phyloP scores from a whole-genome alignment of 2,888 invertebrate genomes.

The Scelioninae gen. 1 region DNA sequence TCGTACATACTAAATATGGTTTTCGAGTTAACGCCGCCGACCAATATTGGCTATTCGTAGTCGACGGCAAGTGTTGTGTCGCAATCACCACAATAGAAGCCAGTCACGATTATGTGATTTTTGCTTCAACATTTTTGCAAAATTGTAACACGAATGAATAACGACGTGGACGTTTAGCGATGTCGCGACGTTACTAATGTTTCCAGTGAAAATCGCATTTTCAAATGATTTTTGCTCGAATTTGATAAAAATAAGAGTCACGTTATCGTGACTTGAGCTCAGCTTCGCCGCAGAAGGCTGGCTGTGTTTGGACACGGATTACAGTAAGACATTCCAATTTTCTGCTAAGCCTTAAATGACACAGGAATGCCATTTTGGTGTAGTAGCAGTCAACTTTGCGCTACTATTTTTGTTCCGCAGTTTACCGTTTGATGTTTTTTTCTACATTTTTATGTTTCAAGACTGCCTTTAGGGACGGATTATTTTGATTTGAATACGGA shows the following conservation, averaged over 20 bases:
- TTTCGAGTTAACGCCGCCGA: conserved; percentile 22
- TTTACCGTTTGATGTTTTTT: conserved; percentile 10
- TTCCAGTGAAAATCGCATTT: conserved; percentile 46
- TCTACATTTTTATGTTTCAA: background rate
- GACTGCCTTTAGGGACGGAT: background rate
- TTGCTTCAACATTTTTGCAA: conserved; percentile 41
- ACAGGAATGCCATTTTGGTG: conserved; percentile 36
- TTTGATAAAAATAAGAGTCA: conserved; percentile 55
- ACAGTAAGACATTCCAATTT: conserved; percentile 66
- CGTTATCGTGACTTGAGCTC: conserved; percentile 58
- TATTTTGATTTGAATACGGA: background rate
- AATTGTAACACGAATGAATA: conserved; percentile 59
- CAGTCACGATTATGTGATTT: conserved; percentile 48
- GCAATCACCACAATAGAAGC: conserved; percentile 51
- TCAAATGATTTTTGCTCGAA: conserved; percentile 41
- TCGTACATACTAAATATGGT: conserved; percentile 30
- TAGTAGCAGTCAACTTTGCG: conserved; percentile 32
- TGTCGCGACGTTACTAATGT: conserved; percentile 41
- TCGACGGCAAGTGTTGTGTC: conserved; percentile 40
- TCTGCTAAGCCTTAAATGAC: conserved; percentile 57
- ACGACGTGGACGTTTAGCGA: conserved; percentile 30
- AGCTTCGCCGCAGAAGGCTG: conserved; percentile 28
- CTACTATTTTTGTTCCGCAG: conserved; percentile 11
- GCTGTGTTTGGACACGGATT: conserved; percentile 51
- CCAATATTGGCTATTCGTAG: conserved; percentile 27